Percentiles rank a stretch among this genome's conserved stretches.
These are phyloP conservation scores for Melangyna quadrimaculata DNA, from an alignment of 2,888 invertebrate species.

Conservation along the genomic window DNA sequence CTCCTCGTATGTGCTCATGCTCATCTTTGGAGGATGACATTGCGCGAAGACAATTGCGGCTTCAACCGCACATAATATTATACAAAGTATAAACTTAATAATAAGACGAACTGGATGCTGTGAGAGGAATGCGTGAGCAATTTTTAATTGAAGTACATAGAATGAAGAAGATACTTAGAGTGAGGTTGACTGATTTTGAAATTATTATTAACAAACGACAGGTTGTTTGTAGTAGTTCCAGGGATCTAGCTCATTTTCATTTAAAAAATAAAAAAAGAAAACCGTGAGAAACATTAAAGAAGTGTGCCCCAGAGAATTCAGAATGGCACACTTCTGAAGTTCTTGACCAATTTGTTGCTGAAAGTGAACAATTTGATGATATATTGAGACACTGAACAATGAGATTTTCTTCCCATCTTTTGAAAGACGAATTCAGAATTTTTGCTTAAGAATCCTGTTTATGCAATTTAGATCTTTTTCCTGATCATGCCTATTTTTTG, in stretches of 20 bases:
- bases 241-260: neutral
- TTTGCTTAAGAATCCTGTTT: too few species aligned
- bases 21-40: constrained; percentile 26
- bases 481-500: too few species aligned
- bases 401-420: too few species aligned
- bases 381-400: too few species aligned
- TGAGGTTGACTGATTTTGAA: constrained; percentile 10
- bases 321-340: neutral
- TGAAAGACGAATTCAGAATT: too few species aligned
- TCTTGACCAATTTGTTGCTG: neutral
- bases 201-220: neutral
- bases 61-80: neutral
- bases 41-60: constrained; percentile 1
- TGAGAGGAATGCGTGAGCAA: constrained; percentile 53
- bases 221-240: neutral
- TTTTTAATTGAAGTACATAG: constrained; percentile 14
- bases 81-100: neutral
- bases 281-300: neutral
- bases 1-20: constrained; percentile 28
- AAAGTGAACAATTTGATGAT: too few species aligned
- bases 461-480: too few species aligned
- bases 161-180: constrained; percentile 7
- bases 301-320: neutral
- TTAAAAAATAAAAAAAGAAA: neutral
- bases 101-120: neutral